Evolutionary conservation across 2,888 invertebrate genomes (phyloP), one percentile per base, ranked within the genome.

Genomic region (Phorcus lineatus): DNA sequence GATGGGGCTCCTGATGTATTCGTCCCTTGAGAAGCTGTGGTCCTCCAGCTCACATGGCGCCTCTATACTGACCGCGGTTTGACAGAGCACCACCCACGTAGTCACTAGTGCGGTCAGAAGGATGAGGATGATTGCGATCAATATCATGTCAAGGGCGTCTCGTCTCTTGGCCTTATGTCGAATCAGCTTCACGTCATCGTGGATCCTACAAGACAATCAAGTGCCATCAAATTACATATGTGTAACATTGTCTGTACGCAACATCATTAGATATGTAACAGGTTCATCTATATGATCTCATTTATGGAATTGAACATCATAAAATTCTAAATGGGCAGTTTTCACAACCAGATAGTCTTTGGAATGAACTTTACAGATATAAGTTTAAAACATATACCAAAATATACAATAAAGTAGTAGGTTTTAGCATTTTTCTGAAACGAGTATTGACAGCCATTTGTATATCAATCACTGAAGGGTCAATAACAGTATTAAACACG

Each of bases 1-100:
- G 76, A 80, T 74, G 0, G 78, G 54, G 0, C 80, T 79, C 13
- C 83, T 67, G 55, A 80, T 79, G 57, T 81, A 74, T 55, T 81
- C 79, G 17, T 77, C 74, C 54, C 78, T 53, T 31, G 77, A 57
- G 66, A 66, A 24, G 52, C 36, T 40, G 19, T 19, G 16, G 40
- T 16, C 53, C 11, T 52, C 55, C 24, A 70, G 22, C 11, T 78
- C 40, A 19, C 52, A 57, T 22, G 62, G 53, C 2, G 40, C 40
- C 19, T 22, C 31, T 7, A 13, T 7, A 40, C 53, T 36, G 24
- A 47, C 54, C 16, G 53, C 24, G 4, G 76, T 70, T 13, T 67
- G 75, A 31, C 52, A 36, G 47, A 75, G 76, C 22, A 79, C 55
- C 11, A 82, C 53, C 17, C 76, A 75, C 52, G 80, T 80, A 36